Evolutionary conservation across 2,888 invertebrate genomes (phyloP).

Genomic region (Drymonia ruficornis): DNA sequence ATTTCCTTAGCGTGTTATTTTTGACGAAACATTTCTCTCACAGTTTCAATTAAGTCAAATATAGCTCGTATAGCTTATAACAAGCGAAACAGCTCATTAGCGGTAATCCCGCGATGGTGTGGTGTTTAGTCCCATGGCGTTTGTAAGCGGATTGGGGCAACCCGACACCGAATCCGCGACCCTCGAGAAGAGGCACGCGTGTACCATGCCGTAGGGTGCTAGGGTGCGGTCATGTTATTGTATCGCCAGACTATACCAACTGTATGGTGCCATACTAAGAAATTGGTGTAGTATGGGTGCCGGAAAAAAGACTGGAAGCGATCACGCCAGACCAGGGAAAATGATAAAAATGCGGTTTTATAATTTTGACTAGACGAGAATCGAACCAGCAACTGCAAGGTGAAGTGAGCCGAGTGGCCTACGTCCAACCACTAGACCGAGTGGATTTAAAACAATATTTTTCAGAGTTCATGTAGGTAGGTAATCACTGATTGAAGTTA

Average conservation of each 20-base stretch:
- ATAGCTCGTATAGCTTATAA: slow-evolving; percentile 33
- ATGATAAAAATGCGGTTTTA: too few relatives aligned
- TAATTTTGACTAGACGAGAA: too few relatives aligned
- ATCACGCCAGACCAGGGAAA: too few relatives aligned
- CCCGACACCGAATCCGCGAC: slow-evolving; percentile 72
- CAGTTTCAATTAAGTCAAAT: slow-evolving; percentile 38
- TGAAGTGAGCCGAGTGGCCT: too few relatives aligned
- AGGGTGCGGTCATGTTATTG: not conserved
- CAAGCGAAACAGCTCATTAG: slow-evolving; percentile 65
- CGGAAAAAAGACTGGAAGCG: too few relatives aligned
- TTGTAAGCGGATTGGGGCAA: slow-evolving; percentile 78
- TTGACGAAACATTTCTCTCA: not conserved
- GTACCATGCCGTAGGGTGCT: slow-evolving; percentile 16
- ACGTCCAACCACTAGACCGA: too few relatives aligned
- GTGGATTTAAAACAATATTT: too few relatives aligned
- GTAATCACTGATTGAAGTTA: too few relatives aligned
- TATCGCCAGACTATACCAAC: not conserved
- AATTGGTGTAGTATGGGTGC: not conserved
- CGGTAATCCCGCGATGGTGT: slow-evolving; percentile 56
- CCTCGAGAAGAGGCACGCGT: slow-evolving; percentile 51
- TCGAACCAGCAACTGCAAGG: too few relatives aligned
- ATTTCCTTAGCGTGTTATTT: too few relatives aligned
- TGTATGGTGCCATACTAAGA: not conserved
- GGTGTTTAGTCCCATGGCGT: slow-evolving; percentile 67
- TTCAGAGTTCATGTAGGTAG: too few relatives aligned